These are phyloP conservation scores for Protosalanx chinensis DNA, from an alignment of 2,797 vertebrate species.

Conservation along the genomic window DNA sequence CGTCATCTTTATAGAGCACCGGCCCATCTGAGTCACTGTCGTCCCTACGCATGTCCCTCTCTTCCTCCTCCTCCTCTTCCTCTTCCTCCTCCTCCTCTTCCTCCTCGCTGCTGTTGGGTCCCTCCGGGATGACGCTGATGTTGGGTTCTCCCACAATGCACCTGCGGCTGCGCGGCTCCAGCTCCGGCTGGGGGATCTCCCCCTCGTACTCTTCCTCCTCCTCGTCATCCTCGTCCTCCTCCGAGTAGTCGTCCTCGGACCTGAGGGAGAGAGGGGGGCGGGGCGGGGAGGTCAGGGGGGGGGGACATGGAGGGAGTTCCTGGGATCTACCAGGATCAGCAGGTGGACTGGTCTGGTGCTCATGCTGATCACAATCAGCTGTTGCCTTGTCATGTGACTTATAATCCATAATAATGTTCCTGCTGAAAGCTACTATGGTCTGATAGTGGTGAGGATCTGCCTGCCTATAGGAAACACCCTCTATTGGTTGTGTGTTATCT, in stretches of 20 bases:
- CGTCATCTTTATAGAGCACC: slow-evolving; percentile 88
- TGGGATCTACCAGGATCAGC: background rate
- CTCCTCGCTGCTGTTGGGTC: slow-evolving; percentile 74
- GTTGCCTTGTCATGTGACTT: too few relatives aligned
- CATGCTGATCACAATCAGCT: too few relatives aligned
- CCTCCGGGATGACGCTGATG: slow-evolving; percentile 80
- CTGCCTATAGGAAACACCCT: too few relatives aligned
- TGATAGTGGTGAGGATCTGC: too few relatives aligned
- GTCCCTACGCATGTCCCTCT: slow-evolving; percentile 68
- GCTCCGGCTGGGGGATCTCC: slow-evolving; percentile 73
- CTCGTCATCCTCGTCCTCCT: slow-evolving; percentile 72
- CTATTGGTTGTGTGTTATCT: too few relatives aligned
- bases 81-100: slow-evolving; percentile 70
- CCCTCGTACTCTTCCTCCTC: slow-evolving; percentile 74
- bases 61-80: slow-evolving; percentile 64
- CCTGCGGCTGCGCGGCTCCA: slow-evolving; percentile 70
- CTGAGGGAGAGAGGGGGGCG: slow-evolving; percentile 61
- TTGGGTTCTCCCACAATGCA: slow-evolving; percentile 81
- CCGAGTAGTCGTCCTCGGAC: slow-evolving; percentile 95
- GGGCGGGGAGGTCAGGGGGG: background rate
- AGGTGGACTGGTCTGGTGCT: too few relatives aligned
- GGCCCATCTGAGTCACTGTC: slow-evolving; percentile 95
- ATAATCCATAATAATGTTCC: too few relatives aligned
- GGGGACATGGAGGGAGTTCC: background rate
- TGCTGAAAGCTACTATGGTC: too few relatives aligned